These are phyloP conservation scores for Eueides isabella DNA, from an alignment of 1,140 invertebrate species.

Conservation along the genomic window DNA sequence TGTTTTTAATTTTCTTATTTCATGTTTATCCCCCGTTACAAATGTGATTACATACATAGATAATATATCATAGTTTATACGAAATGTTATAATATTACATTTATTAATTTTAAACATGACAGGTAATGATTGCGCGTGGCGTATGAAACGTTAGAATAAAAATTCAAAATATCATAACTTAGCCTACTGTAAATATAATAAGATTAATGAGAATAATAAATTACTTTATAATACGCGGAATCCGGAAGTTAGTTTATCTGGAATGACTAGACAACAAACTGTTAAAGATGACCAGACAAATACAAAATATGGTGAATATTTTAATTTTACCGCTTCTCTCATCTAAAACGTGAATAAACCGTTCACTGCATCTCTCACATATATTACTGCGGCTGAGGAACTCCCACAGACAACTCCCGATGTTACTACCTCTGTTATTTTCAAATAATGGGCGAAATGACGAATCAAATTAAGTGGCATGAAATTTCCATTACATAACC, in stretches of 20 bases:
- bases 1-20: background rate
- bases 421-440: background rate
- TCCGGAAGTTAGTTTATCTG: background rate
- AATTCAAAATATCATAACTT: slow-evolving; percentile 8
- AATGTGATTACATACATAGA: background rate
- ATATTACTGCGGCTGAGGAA: no score
- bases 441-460: background rate
- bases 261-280: background rate
- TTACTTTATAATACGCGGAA: background rate
- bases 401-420: no score
- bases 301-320: background rate
- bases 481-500: background rate
- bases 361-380: background rate
- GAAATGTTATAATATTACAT: slow-evolving; percentile 4
- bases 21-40: background rate
- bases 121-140: slow-evolving; percentile 14
- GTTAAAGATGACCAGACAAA: background rate
- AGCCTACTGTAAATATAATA: background rate
- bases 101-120: slow-evolving; percentile 15
- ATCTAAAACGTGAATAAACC: background rate
- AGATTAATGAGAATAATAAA: background rate
- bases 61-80: background rate
- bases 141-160: slow-evolving; percentile 11
- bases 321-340: background rate
- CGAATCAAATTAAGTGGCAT: background rate